These are phyloP conservation scores for Babyrousa celebensis DNA, from an alignment of 2,797 vertebrate genomes.

Conservation along the genomic window DNA sequence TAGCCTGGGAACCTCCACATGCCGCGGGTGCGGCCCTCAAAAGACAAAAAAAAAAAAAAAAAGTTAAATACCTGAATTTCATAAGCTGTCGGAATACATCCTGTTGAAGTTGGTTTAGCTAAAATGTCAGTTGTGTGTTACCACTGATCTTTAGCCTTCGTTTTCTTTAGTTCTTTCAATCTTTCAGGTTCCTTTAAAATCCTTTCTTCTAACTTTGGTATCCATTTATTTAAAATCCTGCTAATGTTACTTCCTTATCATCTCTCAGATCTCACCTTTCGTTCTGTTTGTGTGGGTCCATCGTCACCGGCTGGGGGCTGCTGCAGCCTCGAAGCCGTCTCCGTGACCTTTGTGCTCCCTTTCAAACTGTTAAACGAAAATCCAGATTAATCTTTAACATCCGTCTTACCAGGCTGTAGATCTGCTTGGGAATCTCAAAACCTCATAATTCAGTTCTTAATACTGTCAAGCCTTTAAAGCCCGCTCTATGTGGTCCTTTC, in stretches of 20 bases:
- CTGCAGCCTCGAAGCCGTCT: neutral
- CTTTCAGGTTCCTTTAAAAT: neutral
- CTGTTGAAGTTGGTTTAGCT: conserved; percentile 5
- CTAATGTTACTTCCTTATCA: neutral
- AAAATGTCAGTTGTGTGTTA: conserved; percentile 6
- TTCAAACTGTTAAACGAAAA: neutral
- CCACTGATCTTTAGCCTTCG: neutral
- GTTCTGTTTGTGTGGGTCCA: neutral
- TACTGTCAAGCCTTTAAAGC: neutral
- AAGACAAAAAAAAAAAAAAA: neutral
- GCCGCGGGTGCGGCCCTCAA: too few relatives aligned
- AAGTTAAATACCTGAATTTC: conserved; percentile 38
- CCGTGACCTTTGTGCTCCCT: neutral
- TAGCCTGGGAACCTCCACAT: too few relatives aligned
- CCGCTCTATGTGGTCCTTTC: neutral
- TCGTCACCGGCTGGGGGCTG: neutral
- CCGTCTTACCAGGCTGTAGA: neutral
- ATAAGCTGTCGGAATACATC: neutral
- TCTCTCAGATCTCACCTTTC: neutral
- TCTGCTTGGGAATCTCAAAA: conserved; percentile 70
- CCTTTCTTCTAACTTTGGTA: neutral
- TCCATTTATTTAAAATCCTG: neutral
- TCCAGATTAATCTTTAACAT: conserved; percentile 27
- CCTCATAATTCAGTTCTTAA: conserved; percentile 24
- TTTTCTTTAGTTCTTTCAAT: conserved; percentile 63